phyloP scores from a whole-genome alignment of 2,888 invertebrate species.

The Oegoconia quadripuncta region DNA sequence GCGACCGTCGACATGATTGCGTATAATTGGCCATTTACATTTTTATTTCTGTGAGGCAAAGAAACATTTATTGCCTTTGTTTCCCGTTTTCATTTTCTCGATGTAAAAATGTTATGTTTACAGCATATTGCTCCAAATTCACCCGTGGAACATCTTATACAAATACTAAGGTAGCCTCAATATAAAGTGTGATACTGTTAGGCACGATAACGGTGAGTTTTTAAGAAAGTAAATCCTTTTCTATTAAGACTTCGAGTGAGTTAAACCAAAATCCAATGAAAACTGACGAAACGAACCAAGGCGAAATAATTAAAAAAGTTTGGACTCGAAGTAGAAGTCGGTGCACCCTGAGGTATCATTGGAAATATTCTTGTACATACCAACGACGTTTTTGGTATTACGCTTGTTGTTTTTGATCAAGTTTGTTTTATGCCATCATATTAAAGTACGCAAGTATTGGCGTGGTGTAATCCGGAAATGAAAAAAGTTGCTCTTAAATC shows the following conservation, averaged over 20 bases:
- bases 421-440: constrained; percentile 21
- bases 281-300: constrained; percentile 29
- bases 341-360: constrained; percentile 24
- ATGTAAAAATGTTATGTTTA: background rate
- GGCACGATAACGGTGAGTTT: background rate
- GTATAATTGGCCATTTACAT: constrained; percentile 36
- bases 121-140: too few species aligned
- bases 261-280: constrained; percentile 20
- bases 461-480: constrained; percentile 5
- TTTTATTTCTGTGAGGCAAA: constrained; percentile 28
- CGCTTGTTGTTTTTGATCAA: constrained; percentile 27
- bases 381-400: constrained; percentile 24
- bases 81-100: background rate
- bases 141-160: too few species aligned
- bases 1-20: constrained; percentile 35
- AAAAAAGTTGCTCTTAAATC: constrained; percentile 12
- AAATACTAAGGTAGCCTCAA: too few species aligned
- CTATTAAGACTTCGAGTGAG: constrained; percentile 2
- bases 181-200: background rate
- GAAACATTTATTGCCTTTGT: constrained; percentile 4
- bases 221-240: background rate
- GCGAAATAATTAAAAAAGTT: constrained; percentile 44
- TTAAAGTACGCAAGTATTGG: constrained; percentile 14
- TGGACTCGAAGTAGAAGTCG: constrained; percentile 22
- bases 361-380: constrained; percentile 13